Percentiles rank a stretch among this genome's conserved stretches.
phyloP scores from a whole-genome alignment of 2,797 vertebrate genomes.

The Coccyzus lansbergi region DNA sequence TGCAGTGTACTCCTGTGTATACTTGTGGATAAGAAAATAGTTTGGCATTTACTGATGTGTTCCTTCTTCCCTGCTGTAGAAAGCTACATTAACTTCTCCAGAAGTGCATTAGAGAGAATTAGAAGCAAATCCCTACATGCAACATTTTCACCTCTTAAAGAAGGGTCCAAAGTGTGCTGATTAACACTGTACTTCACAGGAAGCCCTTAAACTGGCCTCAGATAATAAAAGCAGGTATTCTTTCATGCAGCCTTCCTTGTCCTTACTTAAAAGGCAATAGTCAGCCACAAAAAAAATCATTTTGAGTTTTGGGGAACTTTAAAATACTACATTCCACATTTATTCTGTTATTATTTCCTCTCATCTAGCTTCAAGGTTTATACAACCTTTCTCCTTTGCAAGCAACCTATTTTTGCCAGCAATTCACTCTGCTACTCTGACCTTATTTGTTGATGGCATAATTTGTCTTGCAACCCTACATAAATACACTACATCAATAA shows the following conservation, averaged over 20 bases:
- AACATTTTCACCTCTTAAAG: not conserved
- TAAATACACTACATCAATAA: slow-evolving; percentile 78
- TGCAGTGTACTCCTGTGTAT: not conserved
- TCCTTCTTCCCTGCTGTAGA: not conserved
- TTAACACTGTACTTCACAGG: not conserved
- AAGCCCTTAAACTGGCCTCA: not conserved
- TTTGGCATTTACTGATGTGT: not conserved
- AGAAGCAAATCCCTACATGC: not conserved
- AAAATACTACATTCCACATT: slow-evolving; percentile 1
- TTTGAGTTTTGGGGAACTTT: not conserved
- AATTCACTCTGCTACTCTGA: slow-evolving; percentile 64
- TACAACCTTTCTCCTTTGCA: slow-evolving; percentile 45
- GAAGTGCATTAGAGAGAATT: not conserved
- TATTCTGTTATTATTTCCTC: slow-evolving; percentile 13
- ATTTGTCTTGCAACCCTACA: slow-evolving; percentile 79
- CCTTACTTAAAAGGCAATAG: not conserved
- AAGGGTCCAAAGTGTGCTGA: not conserved
- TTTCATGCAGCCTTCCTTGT: not conserved
- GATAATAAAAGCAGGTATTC: not conserved
- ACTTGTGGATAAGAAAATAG: not conserved
- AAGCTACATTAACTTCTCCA: not conserved
- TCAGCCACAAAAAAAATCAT: not conserved
- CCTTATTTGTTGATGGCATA: slow-evolving; percentile 79
- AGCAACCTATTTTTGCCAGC: slow-evolving; percentile 57
- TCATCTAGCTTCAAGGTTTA: slow-evolving; percentile 54